These are phyloP conservation scores for Corapipo altera DNA, from an alignment of 2,113 vertebrate genomes.

Conservation along the genomic window DNA sequence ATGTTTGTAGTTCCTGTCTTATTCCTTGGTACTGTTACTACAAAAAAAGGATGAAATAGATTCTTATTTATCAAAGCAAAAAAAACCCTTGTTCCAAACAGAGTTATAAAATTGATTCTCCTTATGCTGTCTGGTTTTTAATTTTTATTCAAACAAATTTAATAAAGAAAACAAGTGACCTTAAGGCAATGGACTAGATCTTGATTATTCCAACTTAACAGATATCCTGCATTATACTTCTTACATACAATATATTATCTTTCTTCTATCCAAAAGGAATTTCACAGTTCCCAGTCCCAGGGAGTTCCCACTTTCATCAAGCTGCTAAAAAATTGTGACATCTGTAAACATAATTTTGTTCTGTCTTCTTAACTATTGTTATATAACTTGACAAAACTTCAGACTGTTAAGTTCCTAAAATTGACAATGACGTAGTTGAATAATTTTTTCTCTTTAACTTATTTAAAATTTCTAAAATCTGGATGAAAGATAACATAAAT, in stretches of 20 bases:
- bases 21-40: background rate
- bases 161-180: conserved; percentile 34
- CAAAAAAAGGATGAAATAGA: background rate
- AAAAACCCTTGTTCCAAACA: background rate
- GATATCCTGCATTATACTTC: background rate
- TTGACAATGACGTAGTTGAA: background rate
- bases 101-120: background rate
- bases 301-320: too few species aligned
- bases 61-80: background rate
- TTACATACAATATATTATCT: background rate
- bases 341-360: background rate
- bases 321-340: too few species aligned
- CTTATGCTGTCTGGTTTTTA: background rate
- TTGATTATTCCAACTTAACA: background rate
- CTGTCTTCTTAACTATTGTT: background rate
- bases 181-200: background rate
- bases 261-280: background rate
- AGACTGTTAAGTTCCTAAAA: background rate
- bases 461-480: background rate
- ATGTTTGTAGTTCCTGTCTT: background rate
- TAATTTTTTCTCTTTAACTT: background rate
- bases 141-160: background rate
- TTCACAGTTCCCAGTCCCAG: too few species aligned
- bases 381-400: background rate
- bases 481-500: background rate